These are phyloP conservation scores for Cryptosula pallasiana DNA, from an alignment of 2,888 invertebrate genomes.

Conservation along the genomic window DNA sequence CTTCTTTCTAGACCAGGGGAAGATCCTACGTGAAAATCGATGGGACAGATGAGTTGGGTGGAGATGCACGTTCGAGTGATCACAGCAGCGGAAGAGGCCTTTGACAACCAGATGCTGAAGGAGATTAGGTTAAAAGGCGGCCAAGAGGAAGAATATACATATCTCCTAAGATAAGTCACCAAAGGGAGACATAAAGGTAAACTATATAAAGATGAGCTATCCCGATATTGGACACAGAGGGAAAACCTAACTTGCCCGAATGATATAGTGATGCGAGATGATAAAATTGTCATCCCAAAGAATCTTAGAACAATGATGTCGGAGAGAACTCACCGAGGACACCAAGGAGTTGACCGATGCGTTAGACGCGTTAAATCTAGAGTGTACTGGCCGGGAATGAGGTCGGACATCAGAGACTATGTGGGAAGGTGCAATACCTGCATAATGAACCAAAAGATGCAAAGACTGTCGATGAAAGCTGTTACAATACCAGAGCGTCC, in stretches of 20 bases:
- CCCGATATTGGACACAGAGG: background rate
- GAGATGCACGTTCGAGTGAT: background rate
- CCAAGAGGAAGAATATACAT: background rate
- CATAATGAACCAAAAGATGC: background rate
- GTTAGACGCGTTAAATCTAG: conserved; percentile 26
- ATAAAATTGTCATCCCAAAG: conserved; percentile 27
- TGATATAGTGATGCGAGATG: conserved; percentile 26
- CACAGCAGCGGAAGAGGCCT: background rate
- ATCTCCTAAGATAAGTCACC: background rate
- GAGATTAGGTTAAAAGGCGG: background rate
- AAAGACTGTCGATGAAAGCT: conserved; percentile 26
- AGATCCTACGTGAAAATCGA: background rate
- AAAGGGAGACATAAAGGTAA: background rate
- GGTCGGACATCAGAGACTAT: conserved; percentile 27
- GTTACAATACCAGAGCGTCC: conserved; percentile 25
- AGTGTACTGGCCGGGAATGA: conserved; percentile 29
- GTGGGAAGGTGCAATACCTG: conserved; percentile 8
- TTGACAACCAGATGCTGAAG: background rate
- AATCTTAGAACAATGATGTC: conserved; percentile 24
- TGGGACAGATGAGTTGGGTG: background rate
- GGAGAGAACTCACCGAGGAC: conserved; percentile 26
- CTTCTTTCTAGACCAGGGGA: background rate
- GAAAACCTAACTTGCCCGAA: background rate
- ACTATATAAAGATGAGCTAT: background rate
- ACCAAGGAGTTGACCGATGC: conserved; percentile 27